These are phyloP conservation scores for Nomada fabriciana DNA, from an alignment of 2,888 invertebrate species.

Conservation along the genomic window DNA sequence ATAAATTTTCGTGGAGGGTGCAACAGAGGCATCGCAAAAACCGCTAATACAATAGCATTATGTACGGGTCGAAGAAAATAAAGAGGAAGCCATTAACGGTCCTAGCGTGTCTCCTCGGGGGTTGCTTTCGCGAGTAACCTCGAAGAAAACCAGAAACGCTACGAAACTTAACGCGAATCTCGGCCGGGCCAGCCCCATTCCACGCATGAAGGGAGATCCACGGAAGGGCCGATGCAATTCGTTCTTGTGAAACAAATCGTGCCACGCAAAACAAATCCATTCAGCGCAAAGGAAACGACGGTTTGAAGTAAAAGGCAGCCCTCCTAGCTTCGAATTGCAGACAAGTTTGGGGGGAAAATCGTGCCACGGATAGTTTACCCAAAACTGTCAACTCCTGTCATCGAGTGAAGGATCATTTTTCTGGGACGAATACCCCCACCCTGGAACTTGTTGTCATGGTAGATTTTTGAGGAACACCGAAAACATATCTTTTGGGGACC, in stretches of 20 bases:
- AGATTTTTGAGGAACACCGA: no score
- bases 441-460: no score
- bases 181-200: conserved; percentile 20
- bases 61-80: conserved; percentile 57
- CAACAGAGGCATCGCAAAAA: conserved; percentile 46
- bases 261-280: background rate
- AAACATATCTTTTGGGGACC: no score
- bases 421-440: no score
- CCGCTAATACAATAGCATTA: conserved; percentile 66
- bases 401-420: no score
- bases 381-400: no score
- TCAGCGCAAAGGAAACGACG: background rate
- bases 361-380: no score
- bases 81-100: conserved; percentile 65
- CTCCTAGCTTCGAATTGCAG: no score
- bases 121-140: conserved; percentile 9
- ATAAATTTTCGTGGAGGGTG: conserved; percentile 34
- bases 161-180: conserved; percentile 46
- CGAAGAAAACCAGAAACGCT: conserved; percentile 51
- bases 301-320: no score
- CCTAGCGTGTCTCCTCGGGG: conserved; percentile 39
- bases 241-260: conserved; percentile 19
- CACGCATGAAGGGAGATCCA: conserved; percentile 34
- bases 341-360: no score
- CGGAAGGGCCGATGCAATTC: conserved; percentile 17